A percentile compares a stretch with the other conserved stretches of the same genome.
phyloP scores from a whole-genome alignment of 2,888 invertebrate genomes.

The Melangyna quadrimaculata region DNA sequence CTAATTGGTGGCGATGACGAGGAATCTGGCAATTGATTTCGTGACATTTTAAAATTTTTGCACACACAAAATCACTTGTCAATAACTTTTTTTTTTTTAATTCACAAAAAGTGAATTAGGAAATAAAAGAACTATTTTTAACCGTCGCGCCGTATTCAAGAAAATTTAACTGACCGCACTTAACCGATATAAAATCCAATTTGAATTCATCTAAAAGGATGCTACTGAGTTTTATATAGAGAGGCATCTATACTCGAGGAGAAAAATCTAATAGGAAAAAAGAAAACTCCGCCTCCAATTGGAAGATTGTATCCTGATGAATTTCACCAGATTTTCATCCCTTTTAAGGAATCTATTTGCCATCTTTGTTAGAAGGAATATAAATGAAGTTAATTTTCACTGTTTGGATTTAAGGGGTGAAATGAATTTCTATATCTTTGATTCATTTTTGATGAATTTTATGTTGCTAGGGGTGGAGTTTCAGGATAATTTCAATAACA shows the following conservation, averaged over 20 bases:
- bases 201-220: conserved; percentile 56
- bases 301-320: conserved; percentile 17
- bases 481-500: neutral
- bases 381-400: conserved; percentile 1
- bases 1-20: conserved; percentile 87
- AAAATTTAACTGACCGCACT: neutral
- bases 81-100: neutral
- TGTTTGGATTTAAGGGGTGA: too few relatives aligned
- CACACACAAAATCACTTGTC: neutral
- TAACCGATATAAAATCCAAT: conserved; percentile 40
- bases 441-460: neutral
- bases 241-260: neutral
- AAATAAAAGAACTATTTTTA: neutral
- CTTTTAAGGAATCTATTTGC: neutral
- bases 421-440: too few relatives aligned
- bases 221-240: conserved; percentile 46
- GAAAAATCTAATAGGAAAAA: neutral
- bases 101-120: neutral
- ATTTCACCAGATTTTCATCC: conserved; percentile 35
- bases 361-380: neutral
- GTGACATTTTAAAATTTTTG: conserved; percentile 77
- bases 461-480: conserved; percentile 68
- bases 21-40: conserved; percentile 86
- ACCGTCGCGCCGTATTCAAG: neutral
- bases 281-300: conserved; percentile 52